Conservation (phyloP, 2,888 invertebrate species). For the Ptychoptera contaminata region DNA sequence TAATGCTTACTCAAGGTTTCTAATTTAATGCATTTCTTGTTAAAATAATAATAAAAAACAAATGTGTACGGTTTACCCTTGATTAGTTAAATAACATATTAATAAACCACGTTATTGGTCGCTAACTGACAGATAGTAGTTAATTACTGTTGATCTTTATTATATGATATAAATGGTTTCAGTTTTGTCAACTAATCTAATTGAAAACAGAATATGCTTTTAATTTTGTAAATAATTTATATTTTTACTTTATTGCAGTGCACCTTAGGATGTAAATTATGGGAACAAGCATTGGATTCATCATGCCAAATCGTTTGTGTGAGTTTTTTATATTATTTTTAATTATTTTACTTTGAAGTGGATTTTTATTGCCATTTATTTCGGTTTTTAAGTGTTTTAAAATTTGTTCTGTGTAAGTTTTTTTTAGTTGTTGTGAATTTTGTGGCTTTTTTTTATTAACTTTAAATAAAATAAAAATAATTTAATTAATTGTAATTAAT, state of each 20-base stretch:
- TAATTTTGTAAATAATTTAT: background rate
- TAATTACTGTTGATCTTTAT: too few relatives aligned
- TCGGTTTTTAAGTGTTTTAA: constrained; percentile 3
- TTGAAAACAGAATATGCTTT: background rate
- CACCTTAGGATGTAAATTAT: constrained; percentile 59
- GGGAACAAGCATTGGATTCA: constrained; percentile 58
- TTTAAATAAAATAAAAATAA: background rate
- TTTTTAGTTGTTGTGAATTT: background rate
- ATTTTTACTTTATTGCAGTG: constrained; percentile 46
- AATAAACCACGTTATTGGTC: background rate
- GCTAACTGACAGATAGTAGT: too few relatives aligned
- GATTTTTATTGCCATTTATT: constrained; percentile 5
- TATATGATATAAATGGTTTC: background rate
- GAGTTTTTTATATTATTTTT: constrained; percentile 34
- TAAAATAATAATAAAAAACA: too few relatives aligned
- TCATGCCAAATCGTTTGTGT: constrained; percentile 71
- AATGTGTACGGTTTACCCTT: too few relatives aligned
- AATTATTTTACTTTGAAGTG: background rate
- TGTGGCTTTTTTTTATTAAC: background rate
- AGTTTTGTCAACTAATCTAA: background rate
- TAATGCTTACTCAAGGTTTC: too few relatives aligned
- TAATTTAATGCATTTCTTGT: too few relatives aligned
- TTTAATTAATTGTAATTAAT: background rate
- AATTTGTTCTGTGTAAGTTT: too few relatives aligned
- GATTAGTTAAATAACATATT: too few relatives aligned